These are phyloP conservation scores for Recurvirostra avosetta DNA, from an alignment of 2,113 vertebrate genomes.

Conservation along the genomic window DNA sequence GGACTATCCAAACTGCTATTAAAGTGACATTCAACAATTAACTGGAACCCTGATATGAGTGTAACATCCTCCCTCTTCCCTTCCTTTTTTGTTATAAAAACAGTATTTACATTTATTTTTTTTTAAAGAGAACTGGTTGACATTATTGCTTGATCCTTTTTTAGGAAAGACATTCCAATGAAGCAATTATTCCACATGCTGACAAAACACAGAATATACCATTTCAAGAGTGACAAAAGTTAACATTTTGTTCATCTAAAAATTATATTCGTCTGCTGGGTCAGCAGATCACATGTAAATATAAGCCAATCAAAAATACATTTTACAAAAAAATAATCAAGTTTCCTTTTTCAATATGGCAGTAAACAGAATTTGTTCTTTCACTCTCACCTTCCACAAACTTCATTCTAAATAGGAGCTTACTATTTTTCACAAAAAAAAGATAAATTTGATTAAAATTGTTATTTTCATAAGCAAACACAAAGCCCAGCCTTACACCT, in stretches of 20 bases:
- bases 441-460: background rate
- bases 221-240: slow-evolving; percentile 33
- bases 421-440: slow-evolving; percentile 1
- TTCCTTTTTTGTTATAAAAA: slow-evolving; percentile 13
- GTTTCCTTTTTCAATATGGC: slow-evolving; percentile 28
- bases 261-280: background rate
- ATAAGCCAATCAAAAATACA: slow-evolving; percentile 40
- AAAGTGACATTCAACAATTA: slow-evolving; percentile 62
- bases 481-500: background rate
- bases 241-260: slow-evolving; percentile 19
- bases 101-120: background rate
- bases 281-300: background rate
- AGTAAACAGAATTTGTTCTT: slow-evolving; percentile 57
- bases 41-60: slow-evolving; percentile 28
- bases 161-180: slow-evolving; percentile 12
- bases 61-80: slow-evolving; percentile 1
- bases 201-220: background rate
- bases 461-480: slow-evolving; percentile 50
- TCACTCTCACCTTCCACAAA: slow-evolving; percentile 33
- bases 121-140: slow-evolving; percentile 51
- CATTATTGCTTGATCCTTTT: slow-evolving; percentile 72
- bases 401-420: slow-evolving; percentile 21
- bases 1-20: slow-evolving; percentile 46
- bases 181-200: slow-evolving; percentile 16
- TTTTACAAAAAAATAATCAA: slow-evolving; percentile 6